Evolutionary conservation across 2,113 vertebrate genomes (phyloP), one percentile per base, ranked within the genome.

Genomic region (Reinhardtius hippoglossoides): DNA sequence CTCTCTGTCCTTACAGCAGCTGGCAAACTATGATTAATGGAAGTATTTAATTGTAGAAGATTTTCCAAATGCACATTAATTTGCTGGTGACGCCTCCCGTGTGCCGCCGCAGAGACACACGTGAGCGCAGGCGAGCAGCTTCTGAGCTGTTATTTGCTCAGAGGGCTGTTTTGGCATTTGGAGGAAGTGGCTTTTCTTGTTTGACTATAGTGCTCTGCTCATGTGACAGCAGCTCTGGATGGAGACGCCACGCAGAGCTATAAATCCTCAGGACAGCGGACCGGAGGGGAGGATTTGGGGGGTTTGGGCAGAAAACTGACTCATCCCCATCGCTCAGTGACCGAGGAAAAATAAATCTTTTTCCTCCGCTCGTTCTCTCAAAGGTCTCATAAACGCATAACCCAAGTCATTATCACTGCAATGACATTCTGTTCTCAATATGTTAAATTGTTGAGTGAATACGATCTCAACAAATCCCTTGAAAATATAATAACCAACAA

Each of bases 101-200:
- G 64, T 66, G 58, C 65, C n/a, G 0, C 24, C 54, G 50, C 52
- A 67, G 61, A n/a, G 56, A 7, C 81, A 2, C 81, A 65, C 31
- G 56, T 68, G 69, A 81, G 50, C 3, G 2, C 65, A 18, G 58
- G 35, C 1, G 2, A 46, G 61, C 73, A 74, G 69, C 70, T 63
- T 23, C 57, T 48, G 74, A 86, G 83, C 80, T 56, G 63, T 61
- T 82, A 37, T 88, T 87, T 88, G 86, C 84, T 91, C 74, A 50
- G 74, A 90, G 78, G 85, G 74, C 77, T 83, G 84, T 84, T 81
- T 76, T 85, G 84, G 82, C 85, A 83, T 89, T 90, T 76, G 86
- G 84, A 88, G 80, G 85, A 91, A 91, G 84, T 87, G 61, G 75
- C 84, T 88, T 84, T 87, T 87, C 85, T 85, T 86, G 90, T 92